A percentile compares a stretch with the other conserved stretches of the same genome.
Evolutionary conservation across 2,113 vertebrate genomes (phyloP).

Genomic region (Hemichromis elongatus): DNA sequence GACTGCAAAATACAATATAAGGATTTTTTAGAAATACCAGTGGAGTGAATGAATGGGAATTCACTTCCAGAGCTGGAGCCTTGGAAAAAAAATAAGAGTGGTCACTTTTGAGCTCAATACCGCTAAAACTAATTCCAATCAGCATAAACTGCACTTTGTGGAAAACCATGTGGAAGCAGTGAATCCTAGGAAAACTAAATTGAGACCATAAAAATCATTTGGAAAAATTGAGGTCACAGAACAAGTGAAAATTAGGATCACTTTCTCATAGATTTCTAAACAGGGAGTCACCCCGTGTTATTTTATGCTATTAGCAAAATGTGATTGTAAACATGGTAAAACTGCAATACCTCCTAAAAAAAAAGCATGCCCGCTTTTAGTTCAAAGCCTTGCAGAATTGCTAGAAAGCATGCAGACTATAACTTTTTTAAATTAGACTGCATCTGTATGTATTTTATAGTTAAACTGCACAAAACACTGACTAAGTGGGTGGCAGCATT

Average conservation of each 20-base stretch:
- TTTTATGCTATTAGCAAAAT: background rate
- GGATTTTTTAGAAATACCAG: background rate
- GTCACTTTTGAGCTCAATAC: background rate
- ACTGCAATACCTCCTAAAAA: background rate
- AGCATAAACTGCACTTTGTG: background rate
- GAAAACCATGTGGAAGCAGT: background rate
- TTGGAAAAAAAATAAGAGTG: background rate
- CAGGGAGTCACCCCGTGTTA: background rate
- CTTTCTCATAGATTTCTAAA: background rate
- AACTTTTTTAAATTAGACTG: background rate
- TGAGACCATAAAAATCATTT: background rate
- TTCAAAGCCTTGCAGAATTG: background rate
- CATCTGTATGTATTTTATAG: background rate
- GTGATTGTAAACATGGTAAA: background rate
- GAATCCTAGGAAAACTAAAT: background rate
- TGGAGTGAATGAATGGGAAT: background rate
- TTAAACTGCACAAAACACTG: background rate
- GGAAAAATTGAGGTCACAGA: background rate
- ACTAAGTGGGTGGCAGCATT: constrained; percentile 33
- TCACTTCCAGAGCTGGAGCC: background rate
- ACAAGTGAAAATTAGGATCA: background rate
- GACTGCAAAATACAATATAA: background rate
- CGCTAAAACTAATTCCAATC: background rate
- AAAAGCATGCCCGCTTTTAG: background rate
- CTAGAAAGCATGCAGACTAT: background rate